Percentiles rank a stretch among this genome's conserved stretches.
Evolutionary conservation across 92 coral and sea anemone genomes (phyloP).

Genomic region (Muricea muricata): DNA sequence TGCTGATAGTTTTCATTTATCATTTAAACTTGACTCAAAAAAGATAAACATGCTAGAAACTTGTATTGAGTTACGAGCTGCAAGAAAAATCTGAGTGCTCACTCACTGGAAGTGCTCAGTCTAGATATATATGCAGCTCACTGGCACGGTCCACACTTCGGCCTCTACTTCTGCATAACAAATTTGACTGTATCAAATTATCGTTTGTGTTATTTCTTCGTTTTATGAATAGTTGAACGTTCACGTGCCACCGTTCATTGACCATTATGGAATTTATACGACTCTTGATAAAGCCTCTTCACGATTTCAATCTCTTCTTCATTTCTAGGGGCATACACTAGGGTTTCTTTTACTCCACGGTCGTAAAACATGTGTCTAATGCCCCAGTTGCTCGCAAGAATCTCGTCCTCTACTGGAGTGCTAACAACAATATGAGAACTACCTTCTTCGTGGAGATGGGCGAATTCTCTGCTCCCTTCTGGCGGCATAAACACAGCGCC

Average conservation of each 20-base stretch:
- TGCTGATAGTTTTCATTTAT: no score
- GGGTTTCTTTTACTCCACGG: not conserved
- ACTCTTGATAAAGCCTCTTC: not conserved
- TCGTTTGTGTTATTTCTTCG: no score
- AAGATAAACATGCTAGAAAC: no score
- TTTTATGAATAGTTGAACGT: not conserved
- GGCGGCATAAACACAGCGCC: not conserved
- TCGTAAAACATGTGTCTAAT: not conserved
- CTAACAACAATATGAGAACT: constrained; percentile 15
- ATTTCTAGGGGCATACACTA: constrained; percentile 30
- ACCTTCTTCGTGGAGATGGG: constrained; percentile 30
- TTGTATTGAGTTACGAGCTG: no score
- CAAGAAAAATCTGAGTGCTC: not conserved
- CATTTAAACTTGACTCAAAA: no score
- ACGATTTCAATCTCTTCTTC: not conserved
- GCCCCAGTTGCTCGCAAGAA: constrained; percentile 12
- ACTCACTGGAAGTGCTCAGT: no score
- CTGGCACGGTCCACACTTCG: no score
- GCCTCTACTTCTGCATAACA: no score
- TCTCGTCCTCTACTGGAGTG: not conserved
- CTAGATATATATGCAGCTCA: no score
- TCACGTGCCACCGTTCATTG: not conserved
- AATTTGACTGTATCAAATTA: no score
- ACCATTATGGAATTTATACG: not conserved
- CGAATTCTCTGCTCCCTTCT: constrained; percentile 21